These are phyloP conservation scores for Halcyon smyrnensis DNA, from an alignment of 2,797 vertebrate genomes.

Conservation along the genomic window DNA sequence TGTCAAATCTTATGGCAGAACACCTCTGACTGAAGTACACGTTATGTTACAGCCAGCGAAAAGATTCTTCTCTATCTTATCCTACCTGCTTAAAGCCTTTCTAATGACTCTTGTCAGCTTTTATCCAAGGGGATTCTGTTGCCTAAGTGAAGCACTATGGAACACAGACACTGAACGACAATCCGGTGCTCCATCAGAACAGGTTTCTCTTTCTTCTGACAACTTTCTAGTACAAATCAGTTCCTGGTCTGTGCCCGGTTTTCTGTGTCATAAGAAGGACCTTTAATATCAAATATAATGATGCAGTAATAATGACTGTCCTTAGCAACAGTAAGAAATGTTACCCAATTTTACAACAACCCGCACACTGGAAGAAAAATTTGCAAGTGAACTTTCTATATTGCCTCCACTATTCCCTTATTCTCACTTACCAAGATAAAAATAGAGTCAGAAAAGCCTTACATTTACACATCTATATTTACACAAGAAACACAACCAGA, in stretches of 20 bases:
- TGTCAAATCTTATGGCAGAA: not conserved
- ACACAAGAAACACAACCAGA: not conserved
- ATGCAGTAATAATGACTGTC: not conserved
- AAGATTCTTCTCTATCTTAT: not conserved
- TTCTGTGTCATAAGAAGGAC: not conserved
- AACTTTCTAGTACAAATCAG: not conserved
- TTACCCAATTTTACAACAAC: not conserved
- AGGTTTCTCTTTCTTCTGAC: not conserved
- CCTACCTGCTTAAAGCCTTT: not conserved
- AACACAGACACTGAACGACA: not conserved
- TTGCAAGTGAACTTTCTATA: not conserved
- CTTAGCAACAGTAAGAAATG: not conserved
- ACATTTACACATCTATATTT: not conserved
- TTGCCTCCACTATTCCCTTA: not conserved
- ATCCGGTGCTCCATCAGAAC: not conserved
- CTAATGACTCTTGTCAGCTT: not conserved
- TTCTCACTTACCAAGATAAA: not conserved
- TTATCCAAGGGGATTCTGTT: not conserved
- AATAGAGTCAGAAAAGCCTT: not conserved
- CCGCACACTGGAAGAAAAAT: not conserved
- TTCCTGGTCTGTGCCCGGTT: not conserved
- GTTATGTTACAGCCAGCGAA: not conserved
- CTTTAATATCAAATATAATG: not conserved
- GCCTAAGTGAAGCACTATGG: not conserved
- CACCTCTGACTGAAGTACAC: not conserved